Conservation (phyloP, 2,113 vertebrate genomes). For the Columba livia region DNA sequence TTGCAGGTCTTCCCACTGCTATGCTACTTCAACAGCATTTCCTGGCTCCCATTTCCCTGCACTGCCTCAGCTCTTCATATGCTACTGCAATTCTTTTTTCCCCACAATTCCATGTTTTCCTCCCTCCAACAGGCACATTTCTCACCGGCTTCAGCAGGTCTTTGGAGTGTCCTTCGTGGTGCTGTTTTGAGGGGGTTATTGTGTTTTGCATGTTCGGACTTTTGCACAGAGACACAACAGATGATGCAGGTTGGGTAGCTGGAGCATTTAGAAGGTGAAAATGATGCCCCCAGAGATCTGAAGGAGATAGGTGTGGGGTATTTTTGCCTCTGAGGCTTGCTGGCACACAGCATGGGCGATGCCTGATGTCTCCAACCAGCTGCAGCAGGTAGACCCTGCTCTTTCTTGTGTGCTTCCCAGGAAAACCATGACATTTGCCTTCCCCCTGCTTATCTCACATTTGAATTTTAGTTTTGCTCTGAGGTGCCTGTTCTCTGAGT, state of each 20-base stretch:
- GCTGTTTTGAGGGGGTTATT: neutral
- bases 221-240: neutral
- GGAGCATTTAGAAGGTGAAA: neutral
- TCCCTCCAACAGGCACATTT: neutral
- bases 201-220: neutral
- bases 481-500: neutral
- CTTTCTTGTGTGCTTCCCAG: neutral
- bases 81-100: neutral
- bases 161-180: neutral
- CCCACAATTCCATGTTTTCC: neutral
- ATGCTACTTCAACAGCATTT: neutral
- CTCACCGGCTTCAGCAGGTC: neutral
- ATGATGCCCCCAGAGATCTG: neutral
- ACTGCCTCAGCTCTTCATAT: neutral
- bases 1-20: neutral
- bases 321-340: neutral
- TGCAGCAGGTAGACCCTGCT: neutral
- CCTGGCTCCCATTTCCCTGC: neutral
- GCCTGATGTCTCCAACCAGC: neutral
- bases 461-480: neutral
- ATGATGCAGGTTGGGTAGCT: too few relatives aligned
- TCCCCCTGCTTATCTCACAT: fast-evolving
- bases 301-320: neutral
- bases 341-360: neutral
- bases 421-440: neutral